Evolutionary conservation across 2,888 invertebrate species (phyloP).

Genomic region (Eupithecia centaureata): DNA sequence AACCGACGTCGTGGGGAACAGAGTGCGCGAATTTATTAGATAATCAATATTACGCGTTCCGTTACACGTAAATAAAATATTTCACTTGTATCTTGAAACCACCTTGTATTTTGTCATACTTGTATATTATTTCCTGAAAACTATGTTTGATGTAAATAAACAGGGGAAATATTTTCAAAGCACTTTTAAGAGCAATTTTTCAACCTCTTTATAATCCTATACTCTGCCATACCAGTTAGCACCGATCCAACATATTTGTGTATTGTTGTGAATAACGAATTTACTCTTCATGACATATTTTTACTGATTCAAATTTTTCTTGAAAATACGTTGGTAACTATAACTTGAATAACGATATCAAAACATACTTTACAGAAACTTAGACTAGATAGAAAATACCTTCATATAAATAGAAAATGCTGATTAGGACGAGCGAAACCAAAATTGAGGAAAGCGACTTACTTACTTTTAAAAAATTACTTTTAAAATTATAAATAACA

Average conservation of each 20-base stretch:
- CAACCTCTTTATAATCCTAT: background rate
- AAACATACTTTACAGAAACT: background rate
- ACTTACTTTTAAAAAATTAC: background rate
- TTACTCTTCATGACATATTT: constrained; percentile 13
- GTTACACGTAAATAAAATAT: constrained; percentile 9
- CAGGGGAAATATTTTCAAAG: background rate
- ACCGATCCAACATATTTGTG: constrained; percentile 13
- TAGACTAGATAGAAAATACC: too few species aligned
- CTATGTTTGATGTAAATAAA: background rate
- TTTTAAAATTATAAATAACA: background rate
- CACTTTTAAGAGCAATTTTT: background rate
- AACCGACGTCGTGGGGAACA: constrained; percentile 56
- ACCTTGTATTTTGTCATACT: background rate
- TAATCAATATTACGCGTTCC: constrained; percentile 39
- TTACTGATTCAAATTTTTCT: background rate
- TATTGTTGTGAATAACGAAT: constrained; percentile 33
- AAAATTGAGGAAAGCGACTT: background rate
- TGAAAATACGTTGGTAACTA: background rate
- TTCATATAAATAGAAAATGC: background rate
- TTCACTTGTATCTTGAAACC: constrained; percentile 1
- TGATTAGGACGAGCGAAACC: too few species aligned
- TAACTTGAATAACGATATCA: background rate
- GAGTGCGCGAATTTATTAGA: constrained; percentile 63
- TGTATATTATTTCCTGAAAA: background rate
- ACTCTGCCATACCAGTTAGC: constrained; percentile 26